Base-by-base conservation (phyloP, 2,113 vertebrate species). In the Tringa solitaria region DNA sequence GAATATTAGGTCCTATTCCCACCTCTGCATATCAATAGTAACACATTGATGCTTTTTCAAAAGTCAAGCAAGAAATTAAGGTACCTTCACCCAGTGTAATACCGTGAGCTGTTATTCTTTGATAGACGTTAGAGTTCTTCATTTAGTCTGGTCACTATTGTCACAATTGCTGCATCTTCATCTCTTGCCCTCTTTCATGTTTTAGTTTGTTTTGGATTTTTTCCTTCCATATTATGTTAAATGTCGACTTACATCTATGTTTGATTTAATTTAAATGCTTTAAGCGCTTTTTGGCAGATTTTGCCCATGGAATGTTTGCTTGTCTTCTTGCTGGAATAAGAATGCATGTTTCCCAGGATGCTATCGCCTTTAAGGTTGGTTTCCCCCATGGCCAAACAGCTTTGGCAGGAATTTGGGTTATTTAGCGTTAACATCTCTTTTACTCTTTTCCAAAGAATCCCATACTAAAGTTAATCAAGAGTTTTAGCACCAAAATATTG, bases 131-230 rank as follows among this genome's bases (percentile, higher is more conserved):
- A 11, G 5, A 89, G 2, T 57, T 77, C 64, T 74, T 78, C 18
- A 41, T 41, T 39, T 77, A 51, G 10, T 35, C 45, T 80, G 7
- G 7, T 48, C 18, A 14, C 14, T n/a, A 4, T 51, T 64, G 26
- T 59, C 33, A 20, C 11, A 46, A 12, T 32, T 45, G 2, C 27
- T 65, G 4, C 43, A 61, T 53, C 32, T 87, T 32, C 6, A 37
- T 39, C 89, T 84, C 59, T 65, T 77, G 8, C 1, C 3, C 37
- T 20, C 12, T 84, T 64, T 80, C 10, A 24, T 30, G 17, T 0
- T 0, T 16, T 0, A 18, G 43, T 16, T 18, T 26, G 10, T 10
- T 18, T 54, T 56, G n/a, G n/a, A n/a, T 54, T 48, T 53, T 75
- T 37, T 13, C 8, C 20, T 60, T 6, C 4, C 3, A 12, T 6